These are phyloP conservation scores for Stenichneumon culpator DNA, from an alignment of 2,888 invertebrate genomes.

Conservation along the genomic window DNA sequence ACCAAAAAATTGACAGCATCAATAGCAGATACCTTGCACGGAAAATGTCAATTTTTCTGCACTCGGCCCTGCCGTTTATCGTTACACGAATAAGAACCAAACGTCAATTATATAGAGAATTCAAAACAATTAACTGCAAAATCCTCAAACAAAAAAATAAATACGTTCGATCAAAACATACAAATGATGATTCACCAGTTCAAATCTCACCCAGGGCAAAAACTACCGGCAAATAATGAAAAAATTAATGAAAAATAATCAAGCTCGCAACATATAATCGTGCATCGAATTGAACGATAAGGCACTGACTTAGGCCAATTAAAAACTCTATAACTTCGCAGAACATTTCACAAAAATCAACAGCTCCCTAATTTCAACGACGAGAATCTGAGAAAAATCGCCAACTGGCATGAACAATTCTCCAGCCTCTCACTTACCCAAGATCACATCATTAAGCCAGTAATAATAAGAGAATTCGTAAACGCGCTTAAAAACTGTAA, in stretches of 20 bases:
- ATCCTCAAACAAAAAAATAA: conserved; percentile 23
- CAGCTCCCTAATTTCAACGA: conserved; percentile 14
- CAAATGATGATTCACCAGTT: conserved; percentile 44
- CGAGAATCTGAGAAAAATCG: conserved; percentile 1
- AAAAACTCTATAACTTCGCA: conserved; percentile 44
- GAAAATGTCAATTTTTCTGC: conserved; percentile 13
- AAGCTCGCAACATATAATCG: neutral
- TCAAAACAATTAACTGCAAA: neutral
- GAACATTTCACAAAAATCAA: conserved; percentile 26
- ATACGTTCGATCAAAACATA: conserved; percentile 27
- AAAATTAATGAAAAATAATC: neutral
- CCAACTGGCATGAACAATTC: conserved; percentile 41
- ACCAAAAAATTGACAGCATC: neutral
- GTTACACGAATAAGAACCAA: conserved; percentile 30
- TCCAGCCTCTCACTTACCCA: neutral
- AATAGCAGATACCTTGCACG: neutral
- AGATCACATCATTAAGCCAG: neutral
- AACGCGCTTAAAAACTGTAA: conserved; percentile 29
- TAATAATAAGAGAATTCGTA: neutral
- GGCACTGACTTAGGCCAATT: neutral
- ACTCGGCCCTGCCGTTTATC: conserved; percentile 8
- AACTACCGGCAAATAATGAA: conserved; percentile 51
- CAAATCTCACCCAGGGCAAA: conserved; percentile 26
- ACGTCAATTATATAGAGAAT: conserved; percentile 25
- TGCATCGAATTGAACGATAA: conserved; percentile 5